Evolutionary conservation across 92 coral and sea anemone species (phyloP), one percentile per base, ranked within the genome.

Genomic region (Pocillopora grandis): DNA sequence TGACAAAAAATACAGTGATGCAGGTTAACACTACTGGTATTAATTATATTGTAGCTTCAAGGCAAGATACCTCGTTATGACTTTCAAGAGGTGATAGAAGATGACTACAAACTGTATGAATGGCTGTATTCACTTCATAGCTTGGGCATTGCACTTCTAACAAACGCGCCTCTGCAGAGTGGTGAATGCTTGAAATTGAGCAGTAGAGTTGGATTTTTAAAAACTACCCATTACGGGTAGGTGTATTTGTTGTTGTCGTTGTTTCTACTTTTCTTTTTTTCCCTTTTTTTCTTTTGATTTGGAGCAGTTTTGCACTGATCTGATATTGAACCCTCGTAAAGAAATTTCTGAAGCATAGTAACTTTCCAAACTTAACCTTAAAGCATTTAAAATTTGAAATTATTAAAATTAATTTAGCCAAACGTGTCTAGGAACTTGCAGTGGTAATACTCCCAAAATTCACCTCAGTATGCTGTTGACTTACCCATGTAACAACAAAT

Each of bases 191-290:
- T 62, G 17, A 55, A 37, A 36, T 66, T 92, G 17, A 63, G 87
- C 16, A 77, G 62, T 3, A 85, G 93, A 35, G 89, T 90, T 77
- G 95, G 95, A 48, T 92, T 75, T 70, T 7, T 72, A 21, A 92
- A 92, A 69, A 72, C 89, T 0, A 92, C 95, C 11, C 91, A 92
- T 84, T 92, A 89, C 72, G 95, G 95, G 95, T 92, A 74, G 57
- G 84, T 68, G 15, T 49, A 21, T 3, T 12, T 33, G 17, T 27
- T 27, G 31, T 27, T 27, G 31, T 27, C 31, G 31, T 27, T 27
- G 31, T 27, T 27, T 27, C 31, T 27, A 27, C 31, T 27, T 27
- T 27, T 27, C 31, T 27, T 21, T 60, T 55, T 35, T 71, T 71
- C 9, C 42, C 9, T 31, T 70, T 9, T 9, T n/a, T 19, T 59